Base-by-base conservation (phyloP, 2,888 invertebrate species). In the Neuroscelio doddi region DNA sequence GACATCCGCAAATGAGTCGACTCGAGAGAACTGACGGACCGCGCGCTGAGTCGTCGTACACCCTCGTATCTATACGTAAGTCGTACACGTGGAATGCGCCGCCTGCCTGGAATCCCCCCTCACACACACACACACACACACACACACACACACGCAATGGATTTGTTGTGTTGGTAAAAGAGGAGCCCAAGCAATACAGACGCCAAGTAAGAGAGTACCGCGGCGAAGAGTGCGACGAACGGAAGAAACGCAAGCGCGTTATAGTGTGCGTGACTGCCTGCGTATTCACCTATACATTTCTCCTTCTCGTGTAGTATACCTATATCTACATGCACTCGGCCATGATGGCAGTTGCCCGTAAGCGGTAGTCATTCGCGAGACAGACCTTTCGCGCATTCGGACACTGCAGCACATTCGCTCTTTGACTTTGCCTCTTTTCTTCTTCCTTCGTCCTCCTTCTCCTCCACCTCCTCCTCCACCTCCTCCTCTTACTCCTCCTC, bases 71-170 rank as follows among this genome's bases (percentile, higher is more conserved):
- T 62, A 55, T 51, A 57, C 69, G 56, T 53, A 47, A 45, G 68
- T 14, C 70, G 73, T 76, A 71, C 74, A 73, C 72, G 73, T 74
- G 75, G 76, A 77, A 78, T 75, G 75, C 68, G 75, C 75, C 71
- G 74, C 71, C 9, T 36, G 14, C 17, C 15, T 39, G 15, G 9
- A 16, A 4, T 21, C 17, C 16, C 39, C 17, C 17, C 17, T 7
- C n/a, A 2, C 21, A 1, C 21, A 4, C 39, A 3, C 39, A 3
- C 16, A 16, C 21, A 3, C 10, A 1, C n/a, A 16, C 21, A 3
- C 21, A n/a, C 39, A 7, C 70, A 74, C 74, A 78, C 77, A 76
- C 70, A 76, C 75, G 78, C 80, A 79, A 80, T 80, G 77, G 76
- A 70, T 71, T 71, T 73, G 71, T 77, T 69, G 78, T 79, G 73